Evolutionary conservation across 1,140 invertebrate species (phyloP), one percentile per base, ranked within the genome.

Genomic region (Apis dorsata): DNA sequence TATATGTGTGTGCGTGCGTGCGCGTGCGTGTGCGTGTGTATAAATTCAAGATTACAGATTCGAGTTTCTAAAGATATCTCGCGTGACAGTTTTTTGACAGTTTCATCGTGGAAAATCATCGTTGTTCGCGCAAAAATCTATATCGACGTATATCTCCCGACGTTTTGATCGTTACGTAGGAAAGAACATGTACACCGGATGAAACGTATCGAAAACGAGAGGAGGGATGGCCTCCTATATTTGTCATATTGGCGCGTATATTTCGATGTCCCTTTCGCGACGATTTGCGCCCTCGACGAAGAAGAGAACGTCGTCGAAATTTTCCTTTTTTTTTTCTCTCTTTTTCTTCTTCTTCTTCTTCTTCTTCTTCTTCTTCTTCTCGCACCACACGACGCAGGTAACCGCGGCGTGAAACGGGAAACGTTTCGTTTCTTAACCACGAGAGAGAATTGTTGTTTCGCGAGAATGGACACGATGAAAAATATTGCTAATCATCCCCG

Each of bases 31-130:
- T 81, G 76, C 83, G 86, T 79, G 86, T 79, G 89, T 92, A 88
- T 90, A 91, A 86, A 90, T 91, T 90, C 76, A 85, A 82, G 79
- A 87, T 75, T 85, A 88, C 69, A 19, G 86, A 63, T 85, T 88
- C 87, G 90, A 90, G 79, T 90, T 90, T 88, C 87, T 89, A 84
- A 88, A 60, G 86, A 83, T 85, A 80, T 84, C 79, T 80, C 34
- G 34, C 34, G 87, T 76, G 86, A 74, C 80, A 44, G 34, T 44
- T 44, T 44, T 84, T 78, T 83, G 49, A 83, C 72, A 3, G 86
- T 82, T 85, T 75, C 72, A 83, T 82, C 87, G 72, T 75, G 79
- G 72, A 69, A 44, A 44, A 44, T 44, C 4, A 85, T 84, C 73
- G 81, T 71, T 86, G 72, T 84, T 81, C 57, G 34, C 80, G 79